These are phyloP conservation scores for Scaeva pyrastri DNA, from an alignment of 2,888 invertebrate genomes.

Conservation along the genomic window DNA sequence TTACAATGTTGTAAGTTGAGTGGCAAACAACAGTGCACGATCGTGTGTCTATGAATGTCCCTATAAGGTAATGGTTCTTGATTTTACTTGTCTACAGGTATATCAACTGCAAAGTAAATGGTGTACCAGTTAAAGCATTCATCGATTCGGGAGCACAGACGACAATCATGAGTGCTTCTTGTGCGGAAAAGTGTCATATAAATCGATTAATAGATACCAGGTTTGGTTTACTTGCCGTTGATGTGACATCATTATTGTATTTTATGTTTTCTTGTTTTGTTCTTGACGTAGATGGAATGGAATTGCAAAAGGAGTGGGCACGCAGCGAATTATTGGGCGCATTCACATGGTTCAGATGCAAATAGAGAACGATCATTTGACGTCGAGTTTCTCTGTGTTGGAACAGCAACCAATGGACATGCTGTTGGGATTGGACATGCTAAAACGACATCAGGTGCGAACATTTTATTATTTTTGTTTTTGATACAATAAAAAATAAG, in stretches of 20 bases:
- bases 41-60: neutral
- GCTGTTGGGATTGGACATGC: slow-evolving; percentile 98
- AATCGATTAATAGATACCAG: slow-evolving; percentile 94
- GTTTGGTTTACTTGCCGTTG: slow-evolving; percentile 78
- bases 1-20: slow-evolving; percentile 92
- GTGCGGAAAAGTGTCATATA: slow-evolving; percentile 97
- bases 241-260: neutral
- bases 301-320: slow-evolving; percentile 98
- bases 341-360: slow-evolving; percentile 99
- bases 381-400: slow-evolving; percentile 97
- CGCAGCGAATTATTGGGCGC: slow-evolving; percentile 97
- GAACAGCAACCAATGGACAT: slow-evolving; percentile 99
- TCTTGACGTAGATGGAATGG: slow-evolving; percentile 91
- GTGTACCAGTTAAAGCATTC: slow-evolving; percentile 98
- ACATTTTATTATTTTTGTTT: no score
- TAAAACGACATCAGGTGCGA: slow-evolving; percentile 95
- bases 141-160: slow-evolving; percentile 99
- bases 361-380: slow-evolving; percentile 96
- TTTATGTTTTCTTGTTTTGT: slow-evolving; percentile 7
- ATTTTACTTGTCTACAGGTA: slow-evolving; percentile 84
- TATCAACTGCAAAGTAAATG: slow-evolving; percentile 98
- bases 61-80: slow-evolving; percentile 42
- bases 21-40: neutral
- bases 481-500: no score
- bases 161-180: slow-evolving; percentile 98